A percentile compares a stretch with the other conserved stretches of the same genome.
Evolutionary conservation across 2,797 vertebrate species (phyloP).

Genomic region (Coccyzus lansbergi): DNA sequence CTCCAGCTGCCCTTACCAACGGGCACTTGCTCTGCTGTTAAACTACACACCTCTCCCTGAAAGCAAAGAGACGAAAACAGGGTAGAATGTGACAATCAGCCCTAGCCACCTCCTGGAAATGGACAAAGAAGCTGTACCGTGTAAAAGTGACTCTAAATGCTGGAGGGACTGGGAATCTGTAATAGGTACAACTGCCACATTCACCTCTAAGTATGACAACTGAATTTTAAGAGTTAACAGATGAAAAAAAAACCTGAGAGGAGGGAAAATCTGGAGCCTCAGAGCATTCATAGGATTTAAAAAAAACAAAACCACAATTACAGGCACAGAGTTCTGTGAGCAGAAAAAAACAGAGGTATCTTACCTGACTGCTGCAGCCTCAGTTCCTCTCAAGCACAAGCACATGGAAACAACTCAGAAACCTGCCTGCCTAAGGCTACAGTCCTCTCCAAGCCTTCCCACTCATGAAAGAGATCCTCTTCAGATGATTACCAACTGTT

Average conservation of each 20-base stretch:
- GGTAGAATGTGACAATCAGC: fast-evolving
- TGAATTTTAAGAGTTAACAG: not conserved
- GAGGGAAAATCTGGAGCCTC: not conserved
- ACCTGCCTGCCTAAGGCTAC: not conserved
- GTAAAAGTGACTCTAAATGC: not conserved
- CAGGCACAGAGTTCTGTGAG: fast-evolving
- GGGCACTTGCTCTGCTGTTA: not conserved
- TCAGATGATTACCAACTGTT: not conserved
- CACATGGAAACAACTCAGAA: not conserved
- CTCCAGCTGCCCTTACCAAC: not conserved
- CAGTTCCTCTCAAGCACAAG: not conserved
- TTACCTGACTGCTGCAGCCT: not conserved
- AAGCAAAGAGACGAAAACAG: not conserved
- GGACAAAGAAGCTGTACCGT: not conserved
- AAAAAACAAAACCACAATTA: not conserved
- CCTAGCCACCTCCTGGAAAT: not conserved
- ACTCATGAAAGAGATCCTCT: not conserved
- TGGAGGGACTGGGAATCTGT: not conserved
- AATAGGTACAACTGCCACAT: fast-evolving
- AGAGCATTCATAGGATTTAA: not conserved
- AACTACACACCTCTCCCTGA: not conserved
- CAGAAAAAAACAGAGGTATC: fast-evolving
- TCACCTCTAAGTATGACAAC: fast-evolving
- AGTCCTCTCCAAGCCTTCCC: not conserved
- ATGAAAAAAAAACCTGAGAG: not conserved